Base-by-base conservation (phyloP, 2,888 invertebrate genomes). In the Macrophya annulata region DNA sequence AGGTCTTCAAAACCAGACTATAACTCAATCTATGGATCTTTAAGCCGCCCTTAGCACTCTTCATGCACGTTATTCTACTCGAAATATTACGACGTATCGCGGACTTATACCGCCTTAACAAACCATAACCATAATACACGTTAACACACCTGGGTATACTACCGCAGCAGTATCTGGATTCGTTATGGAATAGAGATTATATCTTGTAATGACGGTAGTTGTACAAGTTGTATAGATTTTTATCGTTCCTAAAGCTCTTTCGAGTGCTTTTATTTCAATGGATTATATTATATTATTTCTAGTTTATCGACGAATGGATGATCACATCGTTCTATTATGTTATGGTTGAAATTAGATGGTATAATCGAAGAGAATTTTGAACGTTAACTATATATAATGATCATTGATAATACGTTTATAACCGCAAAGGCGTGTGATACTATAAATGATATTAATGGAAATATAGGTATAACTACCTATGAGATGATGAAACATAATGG, bases 11-110 rank as follows among this genome's bases (percentile, higher is more conserved):
- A 82, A 84, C 85, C 86, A 81, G 87, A 85, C 89, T 90, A 89
- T 91, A 91, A 92, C 90, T 92, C 91, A 92, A 90, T 91, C 88
- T 86, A 85, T 85, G 88, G 88, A 89, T 89, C 87, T 85, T 72
- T 59, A 51, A 81, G 62, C 62, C 81, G 59, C 81, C 81, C 43
- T 81, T 81, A 77, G 90, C 89, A 88, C 86, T 88, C 86, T 79
- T 88, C 87, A 87, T 31, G 68, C 31, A 45, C 45, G 43, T 74
- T 77, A 77, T 37, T 77, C 17, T 55, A 77, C 77, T 77, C 51
- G 31, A 77, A 77, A 77, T 77, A 9, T 55, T 77, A 77, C 77
- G 55, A 51, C 51, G 55, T 37, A 37, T 51, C 51, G 51, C 31
- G 31, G 5, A 21, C 17, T 17, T 77, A 48, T 55, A 45, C n/a